These are phyloP conservation scores for Hetaerina americana DNA, from an alignment of 1,140 invertebrate genomes.

Conservation along the genomic window DNA sequence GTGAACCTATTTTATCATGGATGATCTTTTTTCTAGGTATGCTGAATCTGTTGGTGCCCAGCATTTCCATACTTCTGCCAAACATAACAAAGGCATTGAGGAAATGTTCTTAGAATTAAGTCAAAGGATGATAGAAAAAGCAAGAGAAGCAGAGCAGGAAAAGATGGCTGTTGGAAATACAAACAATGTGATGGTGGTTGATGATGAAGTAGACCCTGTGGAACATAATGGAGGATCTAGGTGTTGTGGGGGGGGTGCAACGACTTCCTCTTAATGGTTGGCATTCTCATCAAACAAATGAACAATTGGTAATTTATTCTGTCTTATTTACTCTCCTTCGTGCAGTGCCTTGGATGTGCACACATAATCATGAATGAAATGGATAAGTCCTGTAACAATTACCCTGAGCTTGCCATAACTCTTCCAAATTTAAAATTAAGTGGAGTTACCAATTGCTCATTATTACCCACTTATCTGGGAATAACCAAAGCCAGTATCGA, in stretches of 20 bases:
- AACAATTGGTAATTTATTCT: too few species aligned
- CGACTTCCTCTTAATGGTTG: not conserved
- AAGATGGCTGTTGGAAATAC: constrained; percentile 34
- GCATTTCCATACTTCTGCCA: constrained; percentile 92
- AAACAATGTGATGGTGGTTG: constrained; percentile 44
- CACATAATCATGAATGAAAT: too few species aligned
- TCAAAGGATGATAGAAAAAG: constrained; percentile 46
- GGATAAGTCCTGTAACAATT: too few species aligned
- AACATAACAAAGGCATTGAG: constrained; percentile 82
- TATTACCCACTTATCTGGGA: not conserved
- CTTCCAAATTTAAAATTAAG: not conserved
- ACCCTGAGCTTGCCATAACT: too few species aligned
- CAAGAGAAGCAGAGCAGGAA: constrained; percentile 27
- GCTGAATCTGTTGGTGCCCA: constrained; percentile 83
- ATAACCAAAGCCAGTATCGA: not conserved
- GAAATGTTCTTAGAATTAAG: constrained; percentile 84
- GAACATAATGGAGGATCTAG: not conserved
- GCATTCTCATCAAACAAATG: not conserved
- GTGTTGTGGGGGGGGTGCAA: not conserved
- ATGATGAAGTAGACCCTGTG: constrained; percentile 35
- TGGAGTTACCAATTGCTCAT: not conserved
- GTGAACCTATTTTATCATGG: too few species aligned
- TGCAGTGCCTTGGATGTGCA: too few species aligned
- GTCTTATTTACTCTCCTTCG: too few species aligned
- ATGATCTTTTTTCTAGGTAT: constrained; percentile 61